Evolutionary conservation across 30 jellyfish, hydroid and myxozoan genomes (phyloP), one percentile per base, ranked within the genome.

Genomic region (Turritopsis dohrnii): DNA sequence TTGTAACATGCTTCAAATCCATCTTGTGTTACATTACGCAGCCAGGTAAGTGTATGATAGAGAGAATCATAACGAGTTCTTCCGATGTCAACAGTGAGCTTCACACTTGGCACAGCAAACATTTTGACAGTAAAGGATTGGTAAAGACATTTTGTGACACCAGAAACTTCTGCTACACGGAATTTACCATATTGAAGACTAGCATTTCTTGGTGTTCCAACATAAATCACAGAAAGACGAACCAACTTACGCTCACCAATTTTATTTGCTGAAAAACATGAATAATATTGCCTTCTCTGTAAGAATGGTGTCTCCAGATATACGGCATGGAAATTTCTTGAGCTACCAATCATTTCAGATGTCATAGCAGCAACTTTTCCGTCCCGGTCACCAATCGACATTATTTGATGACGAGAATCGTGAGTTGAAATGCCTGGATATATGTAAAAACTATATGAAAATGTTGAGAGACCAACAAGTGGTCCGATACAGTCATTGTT

Each of bases 1-100:
- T 80, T 65, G 53, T 23, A 23, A 80, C 87, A 80, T 21, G 52
- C 81, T 22, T 31, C 79, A 60, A 80, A 80, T 16, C 87, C 87
- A 52, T 65, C n/a, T 13, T 18, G 13, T 1, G 87, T 16, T 21
- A 53, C 83, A 26, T 80, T 65, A 22, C 60, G 26, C 53, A 80
- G 20, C 87, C 87, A 80, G 18, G 54, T 7, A 29, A 5, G 27
- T 4, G 76, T 26, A 17, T 66, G 76, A 8, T 66, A 21, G 5
- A 26, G 9, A 26, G 29, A 66, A 21, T 21, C 29, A 66, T 66
- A 3, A 26, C 4, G 8, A 9, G 29, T 26, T 21, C 5, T 3
- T 3, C 76, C 76, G 8, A 66, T 26, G 16, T 66, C 76, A 66
- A 26, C 76, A 3, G 76, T 66, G 7, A 66, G 76, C 76, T 66